These are phyloP conservation scores for Centroberyx gerrardi DNA, from an alignment of 2,797 vertebrate genomes.

Conservation along the genomic window DNA sequence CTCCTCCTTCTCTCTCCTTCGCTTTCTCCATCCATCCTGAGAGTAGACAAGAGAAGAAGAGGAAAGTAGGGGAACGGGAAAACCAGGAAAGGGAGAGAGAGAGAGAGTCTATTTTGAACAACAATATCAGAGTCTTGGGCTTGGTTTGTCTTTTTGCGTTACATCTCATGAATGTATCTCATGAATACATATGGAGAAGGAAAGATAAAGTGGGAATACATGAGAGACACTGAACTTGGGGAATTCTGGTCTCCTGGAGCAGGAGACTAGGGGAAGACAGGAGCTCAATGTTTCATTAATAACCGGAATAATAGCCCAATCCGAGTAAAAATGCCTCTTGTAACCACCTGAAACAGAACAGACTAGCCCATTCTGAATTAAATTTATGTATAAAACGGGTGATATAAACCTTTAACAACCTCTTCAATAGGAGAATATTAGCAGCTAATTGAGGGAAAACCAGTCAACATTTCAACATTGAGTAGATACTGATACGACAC, in stretches of 20 bases:
- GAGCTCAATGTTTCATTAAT: not conserved
- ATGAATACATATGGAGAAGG: conserved; percentile 21
- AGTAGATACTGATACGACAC: no score
- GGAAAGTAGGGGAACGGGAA: conserved; percentile 28
- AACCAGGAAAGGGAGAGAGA: not conserved
- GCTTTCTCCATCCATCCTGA: conserved; percentile 59
- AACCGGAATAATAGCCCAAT: not conserved
- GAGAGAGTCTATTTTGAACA: conserved; percentile 4
- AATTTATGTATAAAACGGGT: no score
- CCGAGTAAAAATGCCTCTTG: not conserved
- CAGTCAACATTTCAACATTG: no score
- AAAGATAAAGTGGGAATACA: conserved; percentile 9
- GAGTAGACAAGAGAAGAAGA: conserved; percentile 27
- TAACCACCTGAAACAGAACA: not conserved
- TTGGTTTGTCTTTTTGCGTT: conserved; percentile 18
- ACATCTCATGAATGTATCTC: conserved; percentile 9
- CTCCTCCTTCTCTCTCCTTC: conserved; percentile 57
- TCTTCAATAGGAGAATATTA: no score
- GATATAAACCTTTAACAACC: no score
- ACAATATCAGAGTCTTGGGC: not conserved
- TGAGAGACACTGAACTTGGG: not conserved
- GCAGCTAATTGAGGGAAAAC: no score
- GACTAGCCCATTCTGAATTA: not conserved
- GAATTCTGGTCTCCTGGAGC: not conserved
- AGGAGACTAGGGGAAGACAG: not conserved